Base-by-base conservation (phyloP, 2,888 invertebrate genomes). In the Campoplex capitator region DNA sequence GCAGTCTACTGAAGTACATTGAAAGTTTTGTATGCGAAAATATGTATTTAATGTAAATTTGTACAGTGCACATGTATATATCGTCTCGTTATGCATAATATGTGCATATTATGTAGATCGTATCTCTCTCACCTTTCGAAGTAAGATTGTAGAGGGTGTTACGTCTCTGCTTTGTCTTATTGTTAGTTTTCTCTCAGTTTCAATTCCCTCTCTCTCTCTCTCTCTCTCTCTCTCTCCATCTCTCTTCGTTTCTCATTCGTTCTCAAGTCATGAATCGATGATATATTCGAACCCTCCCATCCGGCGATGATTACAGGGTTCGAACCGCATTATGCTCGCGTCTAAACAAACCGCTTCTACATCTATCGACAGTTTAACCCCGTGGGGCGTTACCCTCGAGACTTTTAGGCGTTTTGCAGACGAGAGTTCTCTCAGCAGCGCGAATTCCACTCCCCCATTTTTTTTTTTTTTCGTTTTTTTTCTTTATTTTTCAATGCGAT, bases 261-360 rank as follows among this genome's bases (percentile, higher is more conserved):
- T 74, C 74, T 68, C 86, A 65, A 62, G 73, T 76, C 68, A 62
- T 74, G 71, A 51, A 54, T 32, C 87, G 88, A 83, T 92, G 91
- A 93, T 92, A 90, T 91, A 92, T 92, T 89, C 91, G 92, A 90
- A 90, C 91, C 92, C 91, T 90, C 91, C 92, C 92, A 92, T 92
- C 86, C 90, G 89, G 85, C 89, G 90, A 91, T 93, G 92, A 93
- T 93, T 93, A 93, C 91, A 91, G 93, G 93, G 91, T 90, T 90
- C 89, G 85, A 87, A 85, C 89, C 80, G 91, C 91, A 93, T 93
- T 93, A 93, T 92, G 91, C 91, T 91, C 90, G 91, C 91, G 91
- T 93, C 93, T 93, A 93, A 93, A 93, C 93, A 93, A 93, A 93
- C 93, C 93, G 92, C 93, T 93, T 91, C 90, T 91, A 92, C 89